Percentiles rank a stretch among this genome's conserved stretches.
Conservation (phyloP, 2,113 vertebrate species). For the Erpornis zantholeuca region DNA sequence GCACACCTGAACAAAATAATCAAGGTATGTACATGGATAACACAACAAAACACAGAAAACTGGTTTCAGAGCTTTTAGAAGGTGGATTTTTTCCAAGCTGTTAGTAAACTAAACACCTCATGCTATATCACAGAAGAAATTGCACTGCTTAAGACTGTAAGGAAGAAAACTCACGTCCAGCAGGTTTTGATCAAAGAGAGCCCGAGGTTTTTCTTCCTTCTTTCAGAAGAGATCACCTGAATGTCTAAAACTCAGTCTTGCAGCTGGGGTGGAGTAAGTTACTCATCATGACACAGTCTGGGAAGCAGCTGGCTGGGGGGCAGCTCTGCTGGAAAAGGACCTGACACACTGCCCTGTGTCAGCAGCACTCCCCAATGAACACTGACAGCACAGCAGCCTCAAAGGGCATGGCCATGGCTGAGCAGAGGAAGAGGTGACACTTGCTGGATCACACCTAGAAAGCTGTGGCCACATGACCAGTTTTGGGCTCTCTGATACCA, state of each 20-base stretch:
- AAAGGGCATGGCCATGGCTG: fast-evolving
- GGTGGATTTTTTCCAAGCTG: not conserved
- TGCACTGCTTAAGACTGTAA: not conserved
- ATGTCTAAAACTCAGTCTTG: not conserved
- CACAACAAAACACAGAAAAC: not conserved
- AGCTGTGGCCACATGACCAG: not conserved
- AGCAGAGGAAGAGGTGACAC: not conserved
- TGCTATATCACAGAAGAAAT: not conserved
- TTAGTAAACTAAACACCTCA: not conserved
- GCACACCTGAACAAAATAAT: not conserved
- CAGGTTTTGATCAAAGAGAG: not conserved
- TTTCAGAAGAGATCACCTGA: not conserved
- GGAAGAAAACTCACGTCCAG: not conserved
- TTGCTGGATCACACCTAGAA: not conserved
- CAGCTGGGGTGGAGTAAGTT: not conserved
- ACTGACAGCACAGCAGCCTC: not conserved
- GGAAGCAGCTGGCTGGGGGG: fast-evolving
- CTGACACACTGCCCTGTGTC: not conserved
- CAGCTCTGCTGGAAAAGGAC: not conserved
- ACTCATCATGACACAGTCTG: not conserved
- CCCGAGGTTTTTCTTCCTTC: not conserved
- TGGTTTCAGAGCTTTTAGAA: not conserved
- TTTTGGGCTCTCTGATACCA: not conserved
- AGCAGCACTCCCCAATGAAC: not conserved
- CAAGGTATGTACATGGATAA: fast-evolving